Conservation (phyloP, 2,888 invertebrate genomes). For the Euspilapteryx auroguttella region DNA sequence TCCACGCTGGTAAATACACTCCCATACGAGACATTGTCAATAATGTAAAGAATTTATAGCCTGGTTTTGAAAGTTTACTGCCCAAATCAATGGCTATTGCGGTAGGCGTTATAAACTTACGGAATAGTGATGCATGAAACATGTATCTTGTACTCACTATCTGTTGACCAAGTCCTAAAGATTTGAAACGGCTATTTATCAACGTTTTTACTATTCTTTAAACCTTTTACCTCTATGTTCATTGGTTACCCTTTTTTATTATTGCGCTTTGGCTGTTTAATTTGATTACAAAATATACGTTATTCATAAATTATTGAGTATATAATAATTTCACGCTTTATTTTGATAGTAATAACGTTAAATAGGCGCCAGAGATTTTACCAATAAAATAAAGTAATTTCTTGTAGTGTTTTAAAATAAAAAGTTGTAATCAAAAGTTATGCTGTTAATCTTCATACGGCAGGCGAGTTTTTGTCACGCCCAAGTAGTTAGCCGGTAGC, state of each 20-base stretch:
- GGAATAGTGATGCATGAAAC: constrained; percentile 14
- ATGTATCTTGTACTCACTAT: constrained; percentile 12
- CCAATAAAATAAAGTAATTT: no score
- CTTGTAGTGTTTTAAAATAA: no score
- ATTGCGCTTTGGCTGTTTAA: no score
- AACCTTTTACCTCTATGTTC: no score
- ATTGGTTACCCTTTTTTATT: constrained; percentile 2
- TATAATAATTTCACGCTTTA: no score
- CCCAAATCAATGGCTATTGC: constrained; percentile 15
- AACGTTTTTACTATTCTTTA: constrained; percentile 25
- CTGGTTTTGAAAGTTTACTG: constrained; percentile 35
- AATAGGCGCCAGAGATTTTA: no score
- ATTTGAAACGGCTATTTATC: constrained; percentile 24
- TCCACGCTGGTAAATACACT: constrained; percentile 6
- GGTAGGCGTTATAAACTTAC: constrained; percentile 21
- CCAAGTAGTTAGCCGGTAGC: constrained; percentile 22
- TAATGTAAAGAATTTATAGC: constrained; percentile 36
- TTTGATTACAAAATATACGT: no score
- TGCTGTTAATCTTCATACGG: constrained; percentile 23
- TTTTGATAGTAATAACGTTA: no score
- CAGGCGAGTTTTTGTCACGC: constrained; percentile 20
- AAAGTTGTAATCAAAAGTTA: no score
- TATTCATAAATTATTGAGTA: no score
- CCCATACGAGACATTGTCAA: constrained; percentile 21
- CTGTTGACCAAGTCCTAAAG: constrained; percentile 12